Conservation (phyloP, 2,797 vertebrate species). For the Sebastes itinus region DNA sequence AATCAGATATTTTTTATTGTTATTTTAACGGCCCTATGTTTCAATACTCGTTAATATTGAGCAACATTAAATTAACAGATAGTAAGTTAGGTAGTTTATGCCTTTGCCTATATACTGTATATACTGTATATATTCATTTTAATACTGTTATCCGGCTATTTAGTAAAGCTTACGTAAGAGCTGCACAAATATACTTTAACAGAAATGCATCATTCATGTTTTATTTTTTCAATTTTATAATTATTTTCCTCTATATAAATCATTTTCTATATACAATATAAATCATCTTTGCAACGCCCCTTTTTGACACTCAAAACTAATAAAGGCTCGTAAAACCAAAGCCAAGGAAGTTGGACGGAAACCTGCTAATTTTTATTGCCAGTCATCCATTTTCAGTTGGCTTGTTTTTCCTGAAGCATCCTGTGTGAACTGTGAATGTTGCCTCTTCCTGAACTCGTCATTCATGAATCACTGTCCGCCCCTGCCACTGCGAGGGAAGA, state of each 20-base stretch:
- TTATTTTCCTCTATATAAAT: background rate
- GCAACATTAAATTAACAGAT: background rate
- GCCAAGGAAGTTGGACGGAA: conserved; percentile 44
- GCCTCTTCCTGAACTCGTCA: conserved; percentile 70
- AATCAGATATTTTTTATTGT: background rate
- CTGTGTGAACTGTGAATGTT: conserved; percentile 73
- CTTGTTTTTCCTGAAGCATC: conserved; percentile 68
- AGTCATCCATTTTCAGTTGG: conserved; percentile 55
- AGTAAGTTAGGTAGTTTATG: background rate
- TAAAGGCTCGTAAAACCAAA: conserved; percentile 32
- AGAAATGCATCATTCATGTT: background rate
- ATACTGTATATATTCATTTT: too few relatives aligned
- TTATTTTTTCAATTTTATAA: background rate
- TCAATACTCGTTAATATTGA: background rate
- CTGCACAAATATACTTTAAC: background rate
- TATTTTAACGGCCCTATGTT: background rate
- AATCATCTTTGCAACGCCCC: background rate
- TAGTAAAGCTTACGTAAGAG: background rate
- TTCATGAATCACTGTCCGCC: conserved; percentile 64
- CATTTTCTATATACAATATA: background rate
- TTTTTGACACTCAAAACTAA: conserved; percentile 11
- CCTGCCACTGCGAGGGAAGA: conserved; percentile 44
- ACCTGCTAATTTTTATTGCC: conserved; percentile 61
- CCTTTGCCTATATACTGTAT: background rate
- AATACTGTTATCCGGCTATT: too few relatives aligned